Evolutionary conservation across 2,888 invertebrate species (phyloP).

Genomic region (Cristatella mucedo): DNA sequence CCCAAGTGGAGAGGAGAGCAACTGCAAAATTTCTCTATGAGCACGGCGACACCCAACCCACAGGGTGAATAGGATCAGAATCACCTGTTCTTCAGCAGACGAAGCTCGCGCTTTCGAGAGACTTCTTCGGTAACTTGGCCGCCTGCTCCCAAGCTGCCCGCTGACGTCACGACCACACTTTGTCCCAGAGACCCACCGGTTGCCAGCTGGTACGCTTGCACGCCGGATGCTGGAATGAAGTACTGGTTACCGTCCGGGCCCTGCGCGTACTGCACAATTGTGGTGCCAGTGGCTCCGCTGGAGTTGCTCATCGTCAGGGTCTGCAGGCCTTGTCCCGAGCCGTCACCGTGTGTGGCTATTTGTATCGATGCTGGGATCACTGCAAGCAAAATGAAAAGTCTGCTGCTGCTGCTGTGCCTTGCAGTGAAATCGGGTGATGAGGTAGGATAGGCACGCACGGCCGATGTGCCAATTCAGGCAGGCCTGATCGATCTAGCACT

Average conservation of each 20-base stretch:
- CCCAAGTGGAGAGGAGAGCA: no score
- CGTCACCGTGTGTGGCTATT: conserved; percentile 29
- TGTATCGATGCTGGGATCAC: conserved; percentile 18
- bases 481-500: no score
- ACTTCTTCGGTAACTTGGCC: conserved; percentile 61
- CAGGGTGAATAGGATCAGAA: no score
- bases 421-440: no score
- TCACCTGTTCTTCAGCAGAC: conserved; percentile 67
- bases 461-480: no score
- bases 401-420: no score
- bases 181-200: conserved; percentile 35
- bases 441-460: no score
- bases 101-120: conserved; percentile 75
- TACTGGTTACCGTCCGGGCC: conserved; percentile 57
- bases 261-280: conserved; percentile 72
- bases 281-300: conserved; percentile 25
- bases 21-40: no score
- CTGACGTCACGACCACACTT: conserved; percentile 37
- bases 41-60: no score
- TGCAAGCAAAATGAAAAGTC: no score
- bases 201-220: conserved; percentile 41
- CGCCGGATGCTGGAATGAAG: conserved; percentile 33
- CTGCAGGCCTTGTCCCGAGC: conserved; percentile 52
- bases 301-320: conserved; percentile 69
- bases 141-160: no score